Base-by-base conservation (phyloP, 1,140 invertebrate genomes). In the Lerema accius region DNA sequence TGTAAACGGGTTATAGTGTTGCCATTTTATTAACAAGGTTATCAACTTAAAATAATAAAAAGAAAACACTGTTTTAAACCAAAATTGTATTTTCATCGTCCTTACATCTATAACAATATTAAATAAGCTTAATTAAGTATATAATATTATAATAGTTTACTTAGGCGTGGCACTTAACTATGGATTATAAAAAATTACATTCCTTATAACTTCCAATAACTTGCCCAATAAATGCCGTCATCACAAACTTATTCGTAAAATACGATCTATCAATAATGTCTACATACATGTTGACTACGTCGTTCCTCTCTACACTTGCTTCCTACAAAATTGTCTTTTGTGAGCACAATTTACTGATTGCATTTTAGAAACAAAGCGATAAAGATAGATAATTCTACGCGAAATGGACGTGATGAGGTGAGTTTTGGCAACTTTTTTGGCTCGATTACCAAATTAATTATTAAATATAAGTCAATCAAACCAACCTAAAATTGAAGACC, bases 91-190 rank as follows among this genome's bases (percentile, higher is more conserved):
- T 86, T 81, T 81, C 71, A 83, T 80, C 59, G 64, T 83, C 53
- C 76, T 86, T 87, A 86, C 11, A 71, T 56, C 78, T 82, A 86
- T 76, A 85, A 89, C 83, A 86, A 80, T 86, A 86, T 87, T 86
- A 82, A 87, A 86, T 89, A 89, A 75, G 79, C 77, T 86, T 86
- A 81, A 73, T 76, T 77, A 84, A 72, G 71, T 83, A 82, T 78
- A 78, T 63, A 80, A 78, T 85, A 82, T 75, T 85, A 82, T 73
- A 73, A 76, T 82, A 86, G 67, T 73, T 84, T 78, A 80, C 74
- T 88, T 90, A 90, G 87, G 87, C 87, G 84, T 87, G 83, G 83
- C 82, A 86, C 85, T 88, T 89, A 88, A 73, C 80, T 85, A 87
- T 67, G 59, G 71, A 84, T 85, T 85, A 90, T 86, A 87, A 87